Base-by-base conservation (phyloP, 1,140 invertebrate species). In the Watersipora subatra region DNA sequence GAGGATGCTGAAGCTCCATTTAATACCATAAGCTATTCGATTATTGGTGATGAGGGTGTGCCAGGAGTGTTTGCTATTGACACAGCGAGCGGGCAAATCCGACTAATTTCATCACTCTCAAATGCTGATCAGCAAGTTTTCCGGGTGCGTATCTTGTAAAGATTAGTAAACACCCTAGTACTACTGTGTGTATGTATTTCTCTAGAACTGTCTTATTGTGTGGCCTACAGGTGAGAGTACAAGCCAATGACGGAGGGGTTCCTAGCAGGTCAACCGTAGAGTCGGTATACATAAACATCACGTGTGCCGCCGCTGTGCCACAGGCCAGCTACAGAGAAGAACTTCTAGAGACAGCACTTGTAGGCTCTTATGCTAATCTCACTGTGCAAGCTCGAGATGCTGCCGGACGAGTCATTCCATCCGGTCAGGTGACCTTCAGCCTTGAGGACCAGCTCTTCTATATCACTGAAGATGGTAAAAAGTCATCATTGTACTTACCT, bases 171-270 rank as follows among this genome's bases (percentile, higher is more conserved):
- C 34, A 12, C 34, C n/a, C n/a, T n/a, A n/a, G n/a, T n/a, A n/a
- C n/a, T n/a, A n/a, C n/a, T n/a, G n/a, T n/a, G n/a, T n/a, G n/a
- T n/a, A n/a, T n/a, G n/a, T n/a, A n/a, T n/a, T n/a, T n/a, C n/a
- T n/a, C n/a, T n/a, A n/a, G n/a, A n/a, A n/a, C n/a, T n/a, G n/a
- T n/a, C n/a, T n/a, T n/a, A n/a, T n/a, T 46, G 34, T 46, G 34
- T 46, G 34, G 7, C 34, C 7, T 24, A 28, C 57, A 56, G 55
- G 67, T 25, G 22, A 27, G 34, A 2, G 20, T 62, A 7, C 59
- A 62, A 62, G 59, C 59, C 59, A 24, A 28, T 26, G 59, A 62
- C 28, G 59, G 59, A 7, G 59, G 59, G 3, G 28, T 19, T n/a
- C 59, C 59, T 2, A 25, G 22, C 20, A 62, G 28, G 59, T 25